These are phyloP conservation scores for Pseudeuparius sepicola DNA, from an alignment of 2,888 invertebrate genomes.

Conservation along the genomic window DNA sequence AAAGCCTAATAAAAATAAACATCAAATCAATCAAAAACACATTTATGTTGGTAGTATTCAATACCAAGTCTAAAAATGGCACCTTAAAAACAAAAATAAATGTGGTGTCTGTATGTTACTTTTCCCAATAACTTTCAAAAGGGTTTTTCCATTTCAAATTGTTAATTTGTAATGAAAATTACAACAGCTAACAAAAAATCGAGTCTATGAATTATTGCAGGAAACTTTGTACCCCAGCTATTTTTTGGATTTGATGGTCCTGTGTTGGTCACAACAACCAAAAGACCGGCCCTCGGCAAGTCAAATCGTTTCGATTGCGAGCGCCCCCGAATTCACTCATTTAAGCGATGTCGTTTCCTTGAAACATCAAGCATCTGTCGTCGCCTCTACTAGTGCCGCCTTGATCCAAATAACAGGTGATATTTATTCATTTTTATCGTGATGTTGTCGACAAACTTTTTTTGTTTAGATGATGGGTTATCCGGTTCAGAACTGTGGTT, in stretches of 20 bases:
- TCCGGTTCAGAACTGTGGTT: constrained; percentile 66
- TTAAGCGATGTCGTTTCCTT: constrained; percentile 68
- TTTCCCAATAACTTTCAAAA: not conserved
- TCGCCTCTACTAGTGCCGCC: constrained; percentile 49
- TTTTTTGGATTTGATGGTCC: constrained; percentile 88
- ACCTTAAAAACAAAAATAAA: no score
- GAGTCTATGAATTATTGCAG: constrained; percentile 33
- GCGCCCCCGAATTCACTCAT: constrained; percentile 90
- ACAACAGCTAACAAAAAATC: no score
- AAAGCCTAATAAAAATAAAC: no score
- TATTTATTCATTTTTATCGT: no score
- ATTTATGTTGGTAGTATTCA: no score
- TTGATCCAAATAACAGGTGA: constrained; percentile 42
- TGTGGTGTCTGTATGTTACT: not conserved
- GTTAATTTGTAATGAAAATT: not conserved
- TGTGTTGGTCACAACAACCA: constrained; percentile 88
- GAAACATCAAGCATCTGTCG: constrained; percentile 55
- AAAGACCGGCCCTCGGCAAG: constrained; percentile 86
- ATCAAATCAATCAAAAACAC: no score
- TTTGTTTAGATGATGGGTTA: constrained; percentile 42
- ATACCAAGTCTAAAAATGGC: no score
- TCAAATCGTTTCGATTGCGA: constrained; percentile 85
- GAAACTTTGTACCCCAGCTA: constrained; percentile 78
- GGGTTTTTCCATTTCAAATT: no score
- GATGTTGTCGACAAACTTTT: no score